Percentiles rank a stretch among this genome's conserved stretches.
These are phyloP conservation scores for Didymodactylos carnosus DNA, from an alignment of 2,888 invertebrate species.

Conservation along the genomic window DNA sequence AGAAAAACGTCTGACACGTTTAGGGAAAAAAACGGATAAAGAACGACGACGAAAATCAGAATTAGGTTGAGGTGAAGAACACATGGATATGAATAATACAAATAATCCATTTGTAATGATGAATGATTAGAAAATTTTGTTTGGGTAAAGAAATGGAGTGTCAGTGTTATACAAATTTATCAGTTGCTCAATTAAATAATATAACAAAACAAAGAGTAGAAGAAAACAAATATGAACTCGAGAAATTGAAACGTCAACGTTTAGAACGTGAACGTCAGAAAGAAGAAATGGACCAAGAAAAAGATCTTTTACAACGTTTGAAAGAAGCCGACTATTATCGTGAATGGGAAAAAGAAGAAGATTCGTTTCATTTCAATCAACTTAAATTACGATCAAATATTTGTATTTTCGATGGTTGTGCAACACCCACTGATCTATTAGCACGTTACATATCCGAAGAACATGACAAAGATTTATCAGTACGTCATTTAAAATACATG, in stretches of 20 bases:
- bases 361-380: conserved; percentile 83
- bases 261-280: conserved; percentile 59
- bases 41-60: neutral
- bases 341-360: conserved; percentile 86
- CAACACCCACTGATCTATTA: conserved; percentile 88
- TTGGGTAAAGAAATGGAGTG: conserved; percentile 87
- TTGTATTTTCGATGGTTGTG: conserved; percentile 80
- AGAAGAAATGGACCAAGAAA: conserved; percentile 45
- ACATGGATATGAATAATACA: conserved; percentile 66
- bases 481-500: conserved; percentile 93
- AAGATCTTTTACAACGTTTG: conserved; percentile 54
- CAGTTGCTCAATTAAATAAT: conserved; percentile 15
- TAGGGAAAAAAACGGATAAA: neutral
- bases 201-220: conserved; percentile 17
- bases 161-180: conserved; percentile 59
- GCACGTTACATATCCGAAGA: conserved; percentile 61
- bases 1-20: neutral
- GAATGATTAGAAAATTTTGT: conserved; percentile 81
- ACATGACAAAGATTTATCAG: conserved; percentile 61
- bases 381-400: conserved; percentile 77
- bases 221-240: conserved; percentile 48
- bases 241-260: conserved; percentile 76
- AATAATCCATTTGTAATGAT: conserved; percentile 94
- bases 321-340: conserved; percentile 72
- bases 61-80: neutral